phyloP scores from a whole-genome alignment of 2,113 vertebrate genomes.

The Orycteropus afer region DNA sequence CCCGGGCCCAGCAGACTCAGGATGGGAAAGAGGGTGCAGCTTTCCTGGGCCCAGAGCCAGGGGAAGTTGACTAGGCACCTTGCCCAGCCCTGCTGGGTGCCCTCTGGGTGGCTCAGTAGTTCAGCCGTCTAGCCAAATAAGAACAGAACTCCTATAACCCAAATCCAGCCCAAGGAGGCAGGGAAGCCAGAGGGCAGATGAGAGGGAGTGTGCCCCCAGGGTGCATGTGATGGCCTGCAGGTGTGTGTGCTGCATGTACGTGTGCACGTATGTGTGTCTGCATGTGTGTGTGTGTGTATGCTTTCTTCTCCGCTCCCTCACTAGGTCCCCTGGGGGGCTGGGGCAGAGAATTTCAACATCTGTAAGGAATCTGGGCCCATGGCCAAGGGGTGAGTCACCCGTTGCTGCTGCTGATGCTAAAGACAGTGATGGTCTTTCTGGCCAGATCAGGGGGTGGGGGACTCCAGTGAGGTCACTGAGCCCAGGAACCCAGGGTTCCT shows the following conservation, averaged over 20 bases:
- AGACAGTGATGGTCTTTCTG: conserved; percentile 73
- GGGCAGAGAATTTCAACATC: conserved; percentile 79
- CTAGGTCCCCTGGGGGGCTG: conserved; percentile 35
- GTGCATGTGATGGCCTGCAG: not conserved
- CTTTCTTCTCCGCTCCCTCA: conserved; percentile 39
- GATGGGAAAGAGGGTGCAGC: conserved; percentile 49
- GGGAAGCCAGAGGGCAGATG: not conserved
- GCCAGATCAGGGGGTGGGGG: conserved; percentile 61
- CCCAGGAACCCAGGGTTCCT: conserved; percentile 1
- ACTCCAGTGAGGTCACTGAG: conserved; percentile 2
- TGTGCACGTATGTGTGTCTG: not conserved
- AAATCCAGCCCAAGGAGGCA: not conserved
- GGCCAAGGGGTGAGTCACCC: conserved; percentile 79
- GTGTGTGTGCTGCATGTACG: not conserved
- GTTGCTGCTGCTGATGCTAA: conserved; percentile 15
- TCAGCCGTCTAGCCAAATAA: not conserved
- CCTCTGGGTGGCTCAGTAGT: not conserved
- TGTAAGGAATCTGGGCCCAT: conserved; percentile 77
- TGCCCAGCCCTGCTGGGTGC: conserved; percentile 57
- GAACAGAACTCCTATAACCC: conserved; percentile 31
- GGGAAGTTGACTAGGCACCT: conserved; percentile 68
- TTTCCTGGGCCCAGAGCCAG: conserved; percentile 68
- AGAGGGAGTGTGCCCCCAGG: not conserved
- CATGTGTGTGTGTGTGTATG: not conserved
- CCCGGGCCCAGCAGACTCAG: conserved; percentile 58